Evolutionary conservation across 2,113 vertebrate species (phyloP).

Genomic region (Barbus barbus): DNA sequence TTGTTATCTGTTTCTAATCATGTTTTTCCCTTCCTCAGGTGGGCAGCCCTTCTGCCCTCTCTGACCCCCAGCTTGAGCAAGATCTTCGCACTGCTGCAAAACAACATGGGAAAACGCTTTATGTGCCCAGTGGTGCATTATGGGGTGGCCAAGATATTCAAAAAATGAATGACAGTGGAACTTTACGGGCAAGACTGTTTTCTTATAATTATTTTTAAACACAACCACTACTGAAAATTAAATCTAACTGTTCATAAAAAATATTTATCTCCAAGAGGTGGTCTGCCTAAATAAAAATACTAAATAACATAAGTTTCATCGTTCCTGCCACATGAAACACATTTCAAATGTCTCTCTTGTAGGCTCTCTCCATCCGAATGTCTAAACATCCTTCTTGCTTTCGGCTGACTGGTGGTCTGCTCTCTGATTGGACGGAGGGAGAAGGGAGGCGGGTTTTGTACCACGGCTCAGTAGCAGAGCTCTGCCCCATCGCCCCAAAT

Average conservation of each 20-base stretch:
- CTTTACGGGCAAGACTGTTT: conserved; percentile 77
- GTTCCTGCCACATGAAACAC: background rate
- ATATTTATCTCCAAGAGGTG: background rate
- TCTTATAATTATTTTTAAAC: background rate
- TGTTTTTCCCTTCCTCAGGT: conserved; percentile 68
- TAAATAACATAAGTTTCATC: background rate
- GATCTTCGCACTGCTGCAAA: conserved; percentile 72
- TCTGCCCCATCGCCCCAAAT: conserved; percentile 86
- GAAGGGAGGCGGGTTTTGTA: conserved; percentile 78
- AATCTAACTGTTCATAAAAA: background rate
- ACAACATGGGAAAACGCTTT: conserved; percentile 73
- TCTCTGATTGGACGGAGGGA: conserved; percentile 57
- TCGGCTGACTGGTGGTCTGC: conserved; percentile 71
- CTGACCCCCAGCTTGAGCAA: conserved; percentile 75
- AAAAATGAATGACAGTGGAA: conserved; percentile 78
- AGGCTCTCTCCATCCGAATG: conserved; percentile 89
- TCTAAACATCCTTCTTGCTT: conserved; percentile 88
- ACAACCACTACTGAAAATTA: background rate
- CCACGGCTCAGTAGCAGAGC: conserved; percentile 80
- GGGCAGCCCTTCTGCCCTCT: conserved; percentile 86
- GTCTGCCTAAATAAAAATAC: background rate
- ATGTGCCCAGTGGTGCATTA: conserved; percentile 86
- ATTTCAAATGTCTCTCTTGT: conserved; percentile 10
- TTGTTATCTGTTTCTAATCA: too few relatives aligned
- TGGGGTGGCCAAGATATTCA: conserved; percentile 89